Percentiles rank a stretch among this genome's conserved stretches.
Conservation (phyloP, 2,888 invertebrate genomes). For the Scaptomyza tumidula region DNA sequence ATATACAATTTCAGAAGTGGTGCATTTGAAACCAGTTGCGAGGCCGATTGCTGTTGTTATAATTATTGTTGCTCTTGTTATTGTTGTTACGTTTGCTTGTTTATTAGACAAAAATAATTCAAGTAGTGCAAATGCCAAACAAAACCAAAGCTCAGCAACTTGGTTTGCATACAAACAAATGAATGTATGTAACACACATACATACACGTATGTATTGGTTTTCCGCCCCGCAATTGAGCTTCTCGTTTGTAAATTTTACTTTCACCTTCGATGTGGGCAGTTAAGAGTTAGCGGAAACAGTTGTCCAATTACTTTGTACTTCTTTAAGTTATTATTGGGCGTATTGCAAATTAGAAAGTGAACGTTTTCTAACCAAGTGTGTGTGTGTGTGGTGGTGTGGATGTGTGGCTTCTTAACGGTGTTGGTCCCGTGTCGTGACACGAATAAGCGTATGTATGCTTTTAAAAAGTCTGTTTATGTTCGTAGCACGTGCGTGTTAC, state of each 20-base stretch:
- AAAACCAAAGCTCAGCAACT: conserved; percentile 45
- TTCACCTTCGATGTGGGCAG: conserved; percentile 72
- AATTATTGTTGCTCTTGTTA: conserved; percentile 5
- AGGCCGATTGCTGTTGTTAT: conserved; percentile 11
- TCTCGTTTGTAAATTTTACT: conserved; percentile 57
- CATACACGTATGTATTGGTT: conserved; percentile 18
- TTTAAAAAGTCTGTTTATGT: too few relatives aligned
- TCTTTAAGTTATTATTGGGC: conserved; percentile 40
- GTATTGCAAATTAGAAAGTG: conserved; percentile 67
- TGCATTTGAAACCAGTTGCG: too few relatives aligned
- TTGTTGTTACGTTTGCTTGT: conserved; percentile 23
- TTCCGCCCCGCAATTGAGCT: conserved; percentile 30
- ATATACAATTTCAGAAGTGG: conserved; percentile 48
- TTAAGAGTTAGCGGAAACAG: conserved; percentile 40
- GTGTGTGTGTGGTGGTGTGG: too few relatives aligned
- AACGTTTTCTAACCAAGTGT: conserved; percentile 2
- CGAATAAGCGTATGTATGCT: too few relatives aligned
- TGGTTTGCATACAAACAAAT: conserved; percentile 29
- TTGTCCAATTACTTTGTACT: conserved; percentile 59
- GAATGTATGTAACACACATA: background rate
- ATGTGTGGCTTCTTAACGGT: too few relatives aligned
- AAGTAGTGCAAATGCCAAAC: conserved; percentile 44
- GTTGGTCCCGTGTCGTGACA: too few relatives aligned
- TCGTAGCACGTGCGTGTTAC: too few relatives aligned
- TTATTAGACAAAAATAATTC: conserved; percentile 45